Conservation (phyloP, 2,113 vertebrate genomes). For the Leucopsar rothschildi region DNA sequence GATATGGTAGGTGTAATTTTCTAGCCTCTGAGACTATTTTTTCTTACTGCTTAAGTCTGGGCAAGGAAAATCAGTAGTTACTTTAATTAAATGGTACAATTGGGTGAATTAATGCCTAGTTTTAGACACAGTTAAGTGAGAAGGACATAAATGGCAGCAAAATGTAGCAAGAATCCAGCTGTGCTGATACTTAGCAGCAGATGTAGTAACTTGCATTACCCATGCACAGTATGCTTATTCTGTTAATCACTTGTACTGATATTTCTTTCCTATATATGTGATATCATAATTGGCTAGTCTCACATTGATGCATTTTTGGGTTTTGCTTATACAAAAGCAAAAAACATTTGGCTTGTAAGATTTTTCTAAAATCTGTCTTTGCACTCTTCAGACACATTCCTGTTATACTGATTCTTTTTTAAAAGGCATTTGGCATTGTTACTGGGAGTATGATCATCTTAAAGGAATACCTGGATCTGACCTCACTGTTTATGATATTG, state of each 20-base stretch:
- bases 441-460: constrained; percentile 80
- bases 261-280: neutral
- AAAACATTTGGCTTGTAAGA: neutral
- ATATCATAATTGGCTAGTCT: neutral
- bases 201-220: neutral
- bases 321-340: neutral
- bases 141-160: neutral
- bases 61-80: neutral
- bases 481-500: constrained; percentile 82
- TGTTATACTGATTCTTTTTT: neutral
- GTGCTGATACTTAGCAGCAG: neutral
- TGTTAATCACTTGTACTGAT: neutral
- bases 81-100: neutral
- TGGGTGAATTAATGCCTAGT: neutral
- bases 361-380: neutral
- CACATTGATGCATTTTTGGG: neutral
- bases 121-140: neutral
- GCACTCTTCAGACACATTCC: neutral
- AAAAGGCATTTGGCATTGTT: constrained; percentile 91
- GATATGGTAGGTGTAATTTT: constrained; percentile 80
- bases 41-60: neutral
- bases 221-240: neutral
- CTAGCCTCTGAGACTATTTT: neutral
- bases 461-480: constrained; percentile 75
- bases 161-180: neutral